Percentiles rank a stretch among this genome's conserved stretches.
phyloP scores from a whole-genome alignment of 2,888 invertebrate species.

The Hermaeophaga mercurialis region DNA sequence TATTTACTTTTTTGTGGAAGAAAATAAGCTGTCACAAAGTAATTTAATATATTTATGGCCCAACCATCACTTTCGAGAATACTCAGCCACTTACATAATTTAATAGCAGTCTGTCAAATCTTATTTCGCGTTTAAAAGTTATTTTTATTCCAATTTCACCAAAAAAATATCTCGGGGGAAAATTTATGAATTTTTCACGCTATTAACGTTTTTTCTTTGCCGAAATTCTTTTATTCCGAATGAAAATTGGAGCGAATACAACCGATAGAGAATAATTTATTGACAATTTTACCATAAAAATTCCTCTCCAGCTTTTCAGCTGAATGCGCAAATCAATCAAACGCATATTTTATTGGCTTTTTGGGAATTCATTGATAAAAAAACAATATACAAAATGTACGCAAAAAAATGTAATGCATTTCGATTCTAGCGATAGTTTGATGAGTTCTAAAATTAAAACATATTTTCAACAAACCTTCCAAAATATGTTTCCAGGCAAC shows the following conservation, averaged over 20 bases:
- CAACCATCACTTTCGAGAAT: too few relatives aligned
- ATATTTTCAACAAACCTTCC: too few relatives aligned
- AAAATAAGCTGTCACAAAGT: too few relatives aligned
- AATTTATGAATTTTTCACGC: conserved; percentile 8
- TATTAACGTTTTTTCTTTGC: conserved; percentile 21
- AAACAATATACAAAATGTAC: too few relatives aligned
- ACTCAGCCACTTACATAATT: too few relatives aligned
- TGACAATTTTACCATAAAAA: conserved; percentile 7
- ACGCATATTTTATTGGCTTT: conserved; percentile 9
- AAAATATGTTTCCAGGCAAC: too few relatives aligned
- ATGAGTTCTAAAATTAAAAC: too few relatives aligned
- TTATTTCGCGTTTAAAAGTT: conserved; percentile 11
- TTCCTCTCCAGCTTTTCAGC: conserved; percentile 4
- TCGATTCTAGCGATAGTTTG: too few relatives aligned
- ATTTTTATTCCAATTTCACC: conserved; percentile 15
- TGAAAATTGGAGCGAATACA: conserved; percentile 16
- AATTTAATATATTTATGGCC: too few relatives aligned
- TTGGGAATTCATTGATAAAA: too few relatives aligned
- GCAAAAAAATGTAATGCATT: too few relatives aligned
- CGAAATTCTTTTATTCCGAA: conserved; percentile 15
- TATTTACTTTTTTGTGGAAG: too few relatives aligned
- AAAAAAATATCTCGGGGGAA: conserved; percentile 4
- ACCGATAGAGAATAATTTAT: conserved; percentile 14
- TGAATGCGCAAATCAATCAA: conserved; percentile 11
- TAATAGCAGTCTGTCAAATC: conserved; percentile 4